These are phyloP conservation scores for Ceratothoa steindachneri DNA, from an alignment of 2,888 invertebrate species.

Conservation along the genomic window DNA sequence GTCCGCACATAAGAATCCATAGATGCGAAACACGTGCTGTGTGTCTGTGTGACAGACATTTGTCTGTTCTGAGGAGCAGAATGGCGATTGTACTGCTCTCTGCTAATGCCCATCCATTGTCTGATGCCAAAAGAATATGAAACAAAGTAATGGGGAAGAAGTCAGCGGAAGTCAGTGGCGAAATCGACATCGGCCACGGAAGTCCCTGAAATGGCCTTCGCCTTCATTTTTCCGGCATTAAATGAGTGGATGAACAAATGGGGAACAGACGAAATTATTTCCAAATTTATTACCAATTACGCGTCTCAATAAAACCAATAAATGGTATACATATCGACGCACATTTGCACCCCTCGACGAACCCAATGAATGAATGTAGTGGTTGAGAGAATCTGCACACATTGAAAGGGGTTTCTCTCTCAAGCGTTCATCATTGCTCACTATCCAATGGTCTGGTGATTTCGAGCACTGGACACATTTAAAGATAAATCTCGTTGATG, in stretches of 20 bases:
- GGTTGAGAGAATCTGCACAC: too few species aligned
- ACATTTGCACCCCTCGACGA: too few species aligned
- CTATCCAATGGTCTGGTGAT: too few species aligned
- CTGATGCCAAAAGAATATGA: not conserved
- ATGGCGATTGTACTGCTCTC: not conserved
- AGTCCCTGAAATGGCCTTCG: not conserved
- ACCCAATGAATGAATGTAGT: too few species aligned
- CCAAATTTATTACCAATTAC: constrained; percentile 13
- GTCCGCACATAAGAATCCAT: not conserved
- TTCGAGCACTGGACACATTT: too few species aligned
- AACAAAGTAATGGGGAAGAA: not conserved
- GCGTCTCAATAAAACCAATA: constrained; percentile 3
- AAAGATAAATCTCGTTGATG: too few species aligned
- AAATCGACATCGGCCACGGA: not conserved
- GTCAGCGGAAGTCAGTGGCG: not conserved
- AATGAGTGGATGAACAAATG: constrained; percentile 6
- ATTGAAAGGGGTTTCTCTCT: too few species aligned
- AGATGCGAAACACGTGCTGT: not conserved
- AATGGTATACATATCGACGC: not conserved
- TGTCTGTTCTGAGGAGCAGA: too few species aligned
- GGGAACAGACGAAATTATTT: constrained; percentile 8
- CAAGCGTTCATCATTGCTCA: too few species aligned
- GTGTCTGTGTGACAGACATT: not conserved
- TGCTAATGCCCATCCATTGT: not conserved
- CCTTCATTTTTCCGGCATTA: constrained; percentile 5